Percentiles rank a stretch among this genome's conserved stretches.
Evolutionary conservation across 2,797 vertebrate species (phyloP).

Genomic region (Acanthurus leucopareius): DNA sequence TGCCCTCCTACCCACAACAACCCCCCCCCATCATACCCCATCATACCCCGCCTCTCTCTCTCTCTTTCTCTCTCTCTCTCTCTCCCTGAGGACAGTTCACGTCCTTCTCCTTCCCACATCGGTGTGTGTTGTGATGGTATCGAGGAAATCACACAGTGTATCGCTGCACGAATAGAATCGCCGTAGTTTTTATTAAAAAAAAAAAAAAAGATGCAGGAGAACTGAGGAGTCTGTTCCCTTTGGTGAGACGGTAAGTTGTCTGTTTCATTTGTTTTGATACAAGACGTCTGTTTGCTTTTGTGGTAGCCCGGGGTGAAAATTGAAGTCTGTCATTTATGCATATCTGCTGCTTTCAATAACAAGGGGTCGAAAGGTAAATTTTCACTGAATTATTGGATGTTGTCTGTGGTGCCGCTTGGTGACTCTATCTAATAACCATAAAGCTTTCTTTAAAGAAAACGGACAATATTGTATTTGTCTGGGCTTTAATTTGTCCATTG

Average conservation of each 20-base stretch:
- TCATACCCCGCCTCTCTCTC: constrained; percentile 41
- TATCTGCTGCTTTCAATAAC: constrained; percentile 6
- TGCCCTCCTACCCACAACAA: constrained; percentile 41
- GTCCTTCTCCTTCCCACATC: constrained; percentile 59
- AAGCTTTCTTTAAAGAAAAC: background rate
- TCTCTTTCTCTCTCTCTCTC: constrained; percentile 31
- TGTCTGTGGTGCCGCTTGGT: background rate
- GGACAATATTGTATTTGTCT: background rate
- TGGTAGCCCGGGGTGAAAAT: background rate
- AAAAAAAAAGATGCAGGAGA: constrained; percentile 52
- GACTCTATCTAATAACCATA: constrained; percentile 17
- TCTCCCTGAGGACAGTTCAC: constrained; percentile 61
- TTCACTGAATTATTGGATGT: background rate
- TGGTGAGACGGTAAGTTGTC: constrained; percentile 68
- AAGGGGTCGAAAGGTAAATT: background rate
- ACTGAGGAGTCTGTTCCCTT: constrained; percentile 19
- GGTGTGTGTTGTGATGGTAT: constrained; percentile 18
- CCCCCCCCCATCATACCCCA: constrained; percentile 1
- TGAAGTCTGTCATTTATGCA: background rate
- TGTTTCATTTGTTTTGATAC: constrained; percentile 25
- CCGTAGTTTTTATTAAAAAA: constrained; percentile 13
- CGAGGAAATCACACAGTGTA: constrained; percentile 22
- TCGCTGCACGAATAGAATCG: background rate
- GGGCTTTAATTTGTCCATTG: background rate
- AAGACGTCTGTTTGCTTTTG: constrained; percentile 28